A percentile compares a stretch with the other conserved stretches of the same genome.
phyloP scores from a whole-genome alignment of 2,113 vertebrate species.

The Actenoides hombroni region DNA sequence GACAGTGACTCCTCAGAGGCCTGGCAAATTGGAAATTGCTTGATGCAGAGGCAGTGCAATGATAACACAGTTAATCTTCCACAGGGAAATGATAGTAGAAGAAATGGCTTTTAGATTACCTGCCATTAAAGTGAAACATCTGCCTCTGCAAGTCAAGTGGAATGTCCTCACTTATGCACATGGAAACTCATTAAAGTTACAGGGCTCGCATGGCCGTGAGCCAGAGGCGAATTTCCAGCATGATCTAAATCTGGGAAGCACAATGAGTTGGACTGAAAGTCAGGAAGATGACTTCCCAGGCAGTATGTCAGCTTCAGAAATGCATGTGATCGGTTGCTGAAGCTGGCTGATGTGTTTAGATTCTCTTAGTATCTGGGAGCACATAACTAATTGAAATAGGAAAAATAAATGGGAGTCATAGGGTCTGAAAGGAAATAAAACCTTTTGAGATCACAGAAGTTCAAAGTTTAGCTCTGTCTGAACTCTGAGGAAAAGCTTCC shows the following conservation, averaged over 20 bases:
- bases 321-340: neutral
- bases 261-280: neutral
- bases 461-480: neutral
- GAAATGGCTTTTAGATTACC: conserved; percentile 61
- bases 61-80: conserved; percentile 11
- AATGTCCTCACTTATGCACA: neutral
- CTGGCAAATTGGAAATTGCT: conserved; percentile 31
- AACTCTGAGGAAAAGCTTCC: neutral
- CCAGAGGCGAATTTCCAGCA: neutral
- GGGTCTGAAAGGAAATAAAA: neutral
- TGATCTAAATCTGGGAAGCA: neutral
- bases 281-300: neutral
- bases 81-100: neutral
- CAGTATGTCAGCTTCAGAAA: neutral
- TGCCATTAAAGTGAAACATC: conserved; percentile 57
- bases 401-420: neutral
- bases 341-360: neutral
- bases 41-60: neutral
- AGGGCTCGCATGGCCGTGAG: neutral
- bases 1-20: conserved; percentile 4
- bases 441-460: neutral
- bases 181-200: neutral
- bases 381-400: neutral
- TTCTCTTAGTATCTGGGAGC: neutral
- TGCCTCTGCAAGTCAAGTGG: conserved; percentile 20